Evolutionary conservation across 2,888 invertebrate genomes (phyloP), one percentile per base, ranked within the genome.

Genomic region (Pecten maximus): DNA sequence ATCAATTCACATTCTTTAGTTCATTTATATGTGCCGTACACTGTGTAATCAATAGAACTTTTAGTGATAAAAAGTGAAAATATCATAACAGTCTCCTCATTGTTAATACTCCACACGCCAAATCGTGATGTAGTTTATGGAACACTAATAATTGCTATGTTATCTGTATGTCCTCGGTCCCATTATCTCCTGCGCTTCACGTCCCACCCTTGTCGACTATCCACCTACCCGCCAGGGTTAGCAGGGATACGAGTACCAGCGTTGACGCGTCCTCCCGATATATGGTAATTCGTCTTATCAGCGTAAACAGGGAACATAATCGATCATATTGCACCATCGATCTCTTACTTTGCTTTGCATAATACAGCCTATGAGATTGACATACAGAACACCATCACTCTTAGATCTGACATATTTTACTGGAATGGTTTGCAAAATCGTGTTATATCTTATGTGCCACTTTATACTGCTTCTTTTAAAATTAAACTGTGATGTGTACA

Each of bases 291-390:
- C 35, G 35, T 35, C 35, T 74, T 74, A 28, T 74, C 74, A 12
- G 74, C 16, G 74, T 28, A 35, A 28, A 74, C 74, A 35, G 8
- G 28, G 35, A 74, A 74, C 74, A 74, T 74, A 23, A 74, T 74
- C 74, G 74, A 74, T 74, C 74, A 74, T 74, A 74, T 74, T 35
- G 35, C 74, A 74, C 8, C 74, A 74, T 74, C 74, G 74, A 74
- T 74, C 35, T 8, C 74, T 35, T 35, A 35, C 74, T 35, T 35
- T 28, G 74, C 74, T 35, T 74, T 74, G 28, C 74, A 6, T 35
- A 74, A 74, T 74, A 28, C 6, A 35, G 23, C 35, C 6, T 74
- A 74, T 35, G 35, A 10, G 16, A 74, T 44, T 10, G 44, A 44
- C 44, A 12, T 44, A 10, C 44, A 44, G 44, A 23, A 74, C 23